These are phyloP conservation scores for Eidolon helvum DNA, from an alignment of 2,113 vertebrate species.

Conservation along the genomic window DNA sequence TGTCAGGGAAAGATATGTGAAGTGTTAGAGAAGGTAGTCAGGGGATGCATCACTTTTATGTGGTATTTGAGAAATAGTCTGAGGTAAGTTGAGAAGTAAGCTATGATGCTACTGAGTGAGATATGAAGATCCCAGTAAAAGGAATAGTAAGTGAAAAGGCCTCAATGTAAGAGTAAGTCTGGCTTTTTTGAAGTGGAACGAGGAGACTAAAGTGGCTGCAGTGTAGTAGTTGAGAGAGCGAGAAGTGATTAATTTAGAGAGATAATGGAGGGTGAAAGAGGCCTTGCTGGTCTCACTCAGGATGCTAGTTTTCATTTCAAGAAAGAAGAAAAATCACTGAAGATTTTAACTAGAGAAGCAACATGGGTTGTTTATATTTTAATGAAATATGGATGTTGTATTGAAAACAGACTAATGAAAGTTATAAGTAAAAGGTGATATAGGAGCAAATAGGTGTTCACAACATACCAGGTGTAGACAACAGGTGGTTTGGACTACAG, in stretches of 20 bases:
- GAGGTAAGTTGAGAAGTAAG: not conserved
- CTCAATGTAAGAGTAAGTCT: fast-evolving
- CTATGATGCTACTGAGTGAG: fast-evolving
- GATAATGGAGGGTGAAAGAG: not conserved
- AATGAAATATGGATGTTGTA: not conserved
- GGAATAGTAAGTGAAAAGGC: not conserved
- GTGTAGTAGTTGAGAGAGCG: not conserved
- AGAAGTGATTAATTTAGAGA: not conserved
- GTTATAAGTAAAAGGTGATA: not conserved
- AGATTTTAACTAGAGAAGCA: not conserved
- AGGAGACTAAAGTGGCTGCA: not conserved
- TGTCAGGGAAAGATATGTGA: not conserved
- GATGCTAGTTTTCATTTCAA: not conserved
- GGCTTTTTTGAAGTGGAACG: not conserved
- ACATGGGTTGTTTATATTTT: not conserved
- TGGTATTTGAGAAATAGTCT: not conserved
- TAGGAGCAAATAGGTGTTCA: not conserved
- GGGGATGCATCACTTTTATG: fast-evolving
- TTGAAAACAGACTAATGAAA: not conserved
- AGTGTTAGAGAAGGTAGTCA: not conserved
- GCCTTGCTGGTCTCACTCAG: not conserved
- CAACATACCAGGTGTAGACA: not conserved
- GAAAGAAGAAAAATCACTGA: not conserved
- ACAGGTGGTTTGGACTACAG: not conserved
- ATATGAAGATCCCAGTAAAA: not conserved